These are phyloP conservation scores for Maniola hyperantus DNA, from an alignment of 2,888 invertebrate species.

Conservation along the genomic window DNA sequence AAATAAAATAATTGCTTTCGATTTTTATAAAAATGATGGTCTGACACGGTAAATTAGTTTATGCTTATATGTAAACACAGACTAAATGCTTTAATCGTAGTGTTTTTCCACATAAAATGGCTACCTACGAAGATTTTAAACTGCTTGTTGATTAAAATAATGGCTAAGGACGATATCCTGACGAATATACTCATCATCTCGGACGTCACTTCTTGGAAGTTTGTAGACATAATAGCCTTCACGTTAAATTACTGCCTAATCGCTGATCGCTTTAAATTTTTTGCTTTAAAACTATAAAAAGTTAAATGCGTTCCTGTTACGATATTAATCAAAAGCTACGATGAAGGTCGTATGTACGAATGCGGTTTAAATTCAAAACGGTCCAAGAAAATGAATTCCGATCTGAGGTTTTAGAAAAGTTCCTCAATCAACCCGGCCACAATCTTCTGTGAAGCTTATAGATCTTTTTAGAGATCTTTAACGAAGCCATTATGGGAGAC, in stretches of 20 bases:
- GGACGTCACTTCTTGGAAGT: slow-evolving; percentile 22
- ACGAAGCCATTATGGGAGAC: too few species aligned
- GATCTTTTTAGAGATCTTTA: too few species aligned
- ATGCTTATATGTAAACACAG: background rate
- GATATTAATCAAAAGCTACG: slow-evolving; percentile 11
- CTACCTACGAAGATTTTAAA: background rate
- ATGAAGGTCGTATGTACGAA: background rate
- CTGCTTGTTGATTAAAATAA: slow-evolving; percentile 2
- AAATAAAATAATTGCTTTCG: slow-evolving; percentile 1
- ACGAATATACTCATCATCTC: slow-evolving; percentile 15
- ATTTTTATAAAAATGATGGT: background rate
- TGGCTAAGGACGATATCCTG: slow-evolving; percentile 16
- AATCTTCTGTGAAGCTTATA: too few species aligned
- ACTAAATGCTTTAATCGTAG: background rate
- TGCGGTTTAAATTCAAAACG: background rate
- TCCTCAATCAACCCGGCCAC: background rate
- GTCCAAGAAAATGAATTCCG: background rate
- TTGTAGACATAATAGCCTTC: slow-evolving; percentile 32
- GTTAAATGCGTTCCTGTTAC: slow-evolving; percentile 15
- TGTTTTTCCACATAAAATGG: slow-evolving; percentile 6
- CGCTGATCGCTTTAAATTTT: slow-evolving; percentile 20
- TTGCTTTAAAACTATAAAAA: slow-evolving; percentile 24
- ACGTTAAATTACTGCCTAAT: slow-evolving; percentile 24
- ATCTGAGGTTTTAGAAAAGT: background rate
- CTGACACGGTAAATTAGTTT: slow-evolving; percentile 2